phyloP scores from a whole-genome alignment of 2,888 invertebrate genomes.

The Microplitis deprimator region DNA sequence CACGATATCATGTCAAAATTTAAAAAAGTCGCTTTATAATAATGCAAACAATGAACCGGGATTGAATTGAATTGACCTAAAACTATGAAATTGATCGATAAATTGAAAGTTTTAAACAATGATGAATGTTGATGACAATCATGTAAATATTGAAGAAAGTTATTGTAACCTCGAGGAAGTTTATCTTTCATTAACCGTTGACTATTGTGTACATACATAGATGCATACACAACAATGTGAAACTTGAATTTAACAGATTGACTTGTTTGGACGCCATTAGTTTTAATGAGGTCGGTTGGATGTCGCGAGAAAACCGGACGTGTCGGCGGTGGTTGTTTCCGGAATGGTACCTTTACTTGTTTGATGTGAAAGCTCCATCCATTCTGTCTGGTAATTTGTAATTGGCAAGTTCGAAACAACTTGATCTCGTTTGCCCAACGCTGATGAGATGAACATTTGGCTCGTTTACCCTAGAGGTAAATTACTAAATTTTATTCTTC shows the following conservation, averaged over 20 bases:
- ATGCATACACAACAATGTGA: conserved; percentile 4
- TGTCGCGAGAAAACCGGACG: conserved; percentile 33
- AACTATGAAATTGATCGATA: neutral
- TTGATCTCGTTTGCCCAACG: conserved; percentile 29
- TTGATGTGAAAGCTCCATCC: conserved; percentile 32
- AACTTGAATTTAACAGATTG: conserved; percentile 46
- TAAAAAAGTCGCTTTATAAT: too few relatives aligned
- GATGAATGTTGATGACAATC: conserved; percentile 3
- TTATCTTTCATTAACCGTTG: conserved; percentile 53
- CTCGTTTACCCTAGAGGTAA: conserved; percentile 6
- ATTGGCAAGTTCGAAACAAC: conserved; percentile 36
- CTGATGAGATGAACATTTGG: conserved; percentile 30
- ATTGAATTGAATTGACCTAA: too few relatives aligned
- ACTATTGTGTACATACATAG: conserved; percentile 37
- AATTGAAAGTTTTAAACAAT: conserved; percentile 11
- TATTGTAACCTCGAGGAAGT: conserved; percentile 51
- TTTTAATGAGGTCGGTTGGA: conserved; percentile 50
- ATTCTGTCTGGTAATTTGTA: conserved; percentile 31
- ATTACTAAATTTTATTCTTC: conserved; percentile 8
- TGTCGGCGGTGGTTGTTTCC: conserved; percentile 28
- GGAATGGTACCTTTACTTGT: conserved; percentile 11
- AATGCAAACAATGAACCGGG: too few relatives aligned
- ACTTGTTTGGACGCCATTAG: conserved; percentile 51
- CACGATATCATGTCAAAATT: too few relatives aligned
- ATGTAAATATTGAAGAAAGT: conserved; percentile 30